Evolutionary conservation across 2,797 vertebrate species (phyloP).

Genomic region (Catamblyrhynchus diadema): DNA sequence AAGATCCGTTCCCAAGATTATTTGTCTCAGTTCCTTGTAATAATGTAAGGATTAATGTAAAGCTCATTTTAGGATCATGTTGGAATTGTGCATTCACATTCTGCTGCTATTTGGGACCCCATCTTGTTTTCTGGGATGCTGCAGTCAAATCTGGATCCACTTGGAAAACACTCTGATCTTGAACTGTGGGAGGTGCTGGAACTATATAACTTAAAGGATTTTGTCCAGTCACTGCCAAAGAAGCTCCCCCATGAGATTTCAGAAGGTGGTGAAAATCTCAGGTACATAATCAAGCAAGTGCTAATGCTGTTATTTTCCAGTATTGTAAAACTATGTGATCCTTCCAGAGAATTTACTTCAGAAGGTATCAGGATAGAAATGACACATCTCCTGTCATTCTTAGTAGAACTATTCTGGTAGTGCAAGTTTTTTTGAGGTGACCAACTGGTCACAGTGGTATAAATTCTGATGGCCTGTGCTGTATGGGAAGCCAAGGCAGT

Average conservation of each 20-base stretch:
- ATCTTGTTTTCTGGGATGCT: slow-evolving; percentile 72
- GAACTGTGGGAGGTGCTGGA: slow-evolving; percentile 71
- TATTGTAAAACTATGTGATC: background rate
- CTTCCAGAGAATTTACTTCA: background rate
- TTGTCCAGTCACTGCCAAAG: slow-evolving; percentile 64
- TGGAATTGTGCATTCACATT: background rate
- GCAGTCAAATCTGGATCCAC: slow-evolving; percentile 71
- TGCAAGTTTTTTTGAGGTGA: background rate
- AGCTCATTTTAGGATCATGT: background rate
- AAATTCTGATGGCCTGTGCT: background rate
- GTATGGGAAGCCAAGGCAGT: background rate
- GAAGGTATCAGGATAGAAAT: background rate
- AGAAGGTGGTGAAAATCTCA: slow-evolving; percentile 72
- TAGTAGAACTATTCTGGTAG: background rate
- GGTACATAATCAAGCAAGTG: slow-evolving; percentile 32
- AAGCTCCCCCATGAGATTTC: slow-evolving; percentile 70
- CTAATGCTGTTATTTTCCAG: background rate
- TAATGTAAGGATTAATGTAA: background rate
- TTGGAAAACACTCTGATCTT: slow-evolving; percentile 58
- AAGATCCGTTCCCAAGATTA: background rate
- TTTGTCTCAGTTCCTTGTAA: background rate
- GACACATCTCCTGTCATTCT: background rate
- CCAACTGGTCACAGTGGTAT: background rate
- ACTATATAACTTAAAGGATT: slow-evolving; percentile 69
- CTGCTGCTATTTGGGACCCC: slow-evolving; percentile 46